These are phyloP conservation scores for Lasius fuliginosus DNA, from an alignment of 2,888 invertebrate genomes.

Conservation along the genomic window DNA sequence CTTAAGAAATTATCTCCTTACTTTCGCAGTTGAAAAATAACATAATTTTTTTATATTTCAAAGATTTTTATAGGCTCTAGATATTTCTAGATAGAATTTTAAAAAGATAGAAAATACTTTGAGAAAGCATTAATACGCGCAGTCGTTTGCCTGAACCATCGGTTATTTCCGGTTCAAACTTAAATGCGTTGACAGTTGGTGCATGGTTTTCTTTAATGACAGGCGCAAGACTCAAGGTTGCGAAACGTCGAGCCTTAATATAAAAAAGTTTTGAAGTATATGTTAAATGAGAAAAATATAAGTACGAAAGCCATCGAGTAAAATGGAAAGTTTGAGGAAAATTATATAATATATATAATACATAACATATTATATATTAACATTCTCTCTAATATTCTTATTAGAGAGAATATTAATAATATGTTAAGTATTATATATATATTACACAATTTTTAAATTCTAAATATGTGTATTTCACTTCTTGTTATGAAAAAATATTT, in stretches of 20 bases:
- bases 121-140: not conserved
- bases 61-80: not conserved
- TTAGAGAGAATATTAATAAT: no score
- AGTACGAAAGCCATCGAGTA: not conserved
- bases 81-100: not conserved
- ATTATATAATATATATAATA: not conserved
- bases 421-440: no score
- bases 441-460: not conserved
- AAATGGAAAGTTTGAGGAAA: not conserved
- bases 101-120: not conserved
- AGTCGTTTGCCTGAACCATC: conserved; percentile 56
- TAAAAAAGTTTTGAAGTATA: conserved; percentile 3
- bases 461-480: not conserved
- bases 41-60: not conserved
- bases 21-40: not conserved
- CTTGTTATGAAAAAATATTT: not conserved
- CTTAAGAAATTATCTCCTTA: not conserved
- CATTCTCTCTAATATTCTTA: not conserved
- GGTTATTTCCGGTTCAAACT: conserved; percentile 59
- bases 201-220: conserved; percentile 28
- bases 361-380: not conserved
- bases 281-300: not conserved
- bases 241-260: not conserved
- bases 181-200: conserved; percentile 62
- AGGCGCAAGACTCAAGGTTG: not conserved